Percentiles rank a stretch among this genome's conserved stretches.
These are phyloP conservation scores for Chondrosia reniformis DNA, from an alignment of 37 sponge, comb jelly and placozoan species.

Conservation along the genomic window DNA sequence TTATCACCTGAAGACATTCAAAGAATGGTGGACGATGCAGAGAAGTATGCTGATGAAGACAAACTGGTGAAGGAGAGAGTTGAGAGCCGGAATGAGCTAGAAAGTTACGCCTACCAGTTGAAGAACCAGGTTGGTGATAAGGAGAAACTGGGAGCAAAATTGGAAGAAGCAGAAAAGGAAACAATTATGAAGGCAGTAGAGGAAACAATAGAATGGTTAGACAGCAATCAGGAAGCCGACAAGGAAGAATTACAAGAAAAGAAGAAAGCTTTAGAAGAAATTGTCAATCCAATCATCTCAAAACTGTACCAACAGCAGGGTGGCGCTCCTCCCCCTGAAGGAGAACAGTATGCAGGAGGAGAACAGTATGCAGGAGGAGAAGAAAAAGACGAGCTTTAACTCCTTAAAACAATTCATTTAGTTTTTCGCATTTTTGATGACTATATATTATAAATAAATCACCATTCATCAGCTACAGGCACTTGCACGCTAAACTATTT, in stretches of 20 bases:
- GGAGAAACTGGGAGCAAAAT: conserved; percentile 92
- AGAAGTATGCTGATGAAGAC: conserved; percentile 98
- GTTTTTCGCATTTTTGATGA: no score
- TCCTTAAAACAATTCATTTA: no score
- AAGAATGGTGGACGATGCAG: conserved; percentile 95
- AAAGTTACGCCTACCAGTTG: conserved; percentile 88
- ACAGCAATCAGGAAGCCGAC: conserved; percentile 77
- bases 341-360: neutral
- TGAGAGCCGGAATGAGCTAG: conserved; percentile 88
- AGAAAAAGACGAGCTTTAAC: conserved; percentile 64
- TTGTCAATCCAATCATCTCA: conserved; percentile 90
- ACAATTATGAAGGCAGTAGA: conserved; percentile 80
- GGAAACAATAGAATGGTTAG: conserved; percentile 83
- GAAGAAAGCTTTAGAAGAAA: conserved; percentile 94
- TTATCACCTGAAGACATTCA: conserved; percentile 97
- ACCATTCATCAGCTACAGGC: no score
- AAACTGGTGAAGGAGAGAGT: conserved; percentile 86
- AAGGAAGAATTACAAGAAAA: conserved; percentile 78
- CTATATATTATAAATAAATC: no score
- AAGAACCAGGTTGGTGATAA: conserved; percentile 91
- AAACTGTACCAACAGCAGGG: conserved; percentile 86
- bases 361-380: conserved; percentile 6
- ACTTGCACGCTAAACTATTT: no score
- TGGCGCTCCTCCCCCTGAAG: conserved; percentile 31
- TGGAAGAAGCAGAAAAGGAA: conserved; percentile 86